Percentiles rank a stretch among this genome's conserved stretches.
phyloP scores from a whole-genome alignment of 2,888 invertebrate species.

The Aricia artaxerxes region DNA sequence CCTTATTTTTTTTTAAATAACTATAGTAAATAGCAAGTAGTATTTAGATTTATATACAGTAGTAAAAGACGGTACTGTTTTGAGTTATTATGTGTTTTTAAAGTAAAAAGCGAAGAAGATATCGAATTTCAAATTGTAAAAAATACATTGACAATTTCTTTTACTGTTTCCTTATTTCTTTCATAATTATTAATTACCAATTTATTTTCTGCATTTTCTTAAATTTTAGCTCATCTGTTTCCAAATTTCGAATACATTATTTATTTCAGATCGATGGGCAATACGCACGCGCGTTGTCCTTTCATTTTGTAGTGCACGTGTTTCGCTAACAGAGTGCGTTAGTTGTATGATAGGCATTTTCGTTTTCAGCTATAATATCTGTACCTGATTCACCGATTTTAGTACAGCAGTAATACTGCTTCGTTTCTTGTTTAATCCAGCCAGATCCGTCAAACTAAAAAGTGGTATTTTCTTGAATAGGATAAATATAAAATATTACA shows the following conservation, averaged over 20 bases:
- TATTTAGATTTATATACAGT: too few relatives aligned
- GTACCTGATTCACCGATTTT: neutral
- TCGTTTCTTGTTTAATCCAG: too few relatives aligned
- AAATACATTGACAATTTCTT: neutral
- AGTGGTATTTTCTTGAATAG: too few relatives aligned
- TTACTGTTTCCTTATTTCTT: neutral
- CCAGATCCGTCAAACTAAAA: too few relatives aligned
- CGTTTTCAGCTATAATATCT: neutral
- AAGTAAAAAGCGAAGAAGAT: too few relatives aligned
- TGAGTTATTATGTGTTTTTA: too few relatives aligned
- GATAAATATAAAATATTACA: too few relatives aligned
- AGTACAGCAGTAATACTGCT: neutral
- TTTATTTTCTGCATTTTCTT: conserved; percentile 33
- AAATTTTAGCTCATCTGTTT: conserved; percentile 40
- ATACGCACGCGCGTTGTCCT: conserved; percentile 70
- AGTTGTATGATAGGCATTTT: conserved; percentile 36
- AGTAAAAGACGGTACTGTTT: too few relatives aligned
- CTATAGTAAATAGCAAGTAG: neutral
- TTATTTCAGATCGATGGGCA: conserved; percentile 71
- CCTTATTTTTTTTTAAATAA: neutral
- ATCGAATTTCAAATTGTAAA: neutral
- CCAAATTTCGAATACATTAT: conserved; percentile 64
- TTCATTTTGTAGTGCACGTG: conserved; percentile 54
- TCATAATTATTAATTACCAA: neutral
- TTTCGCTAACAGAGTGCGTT: conserved; percentile 59